phyloP scores from a whole-genome alignment of 2,888 invertebrate species.

The Drepana falcataria region DNA sequence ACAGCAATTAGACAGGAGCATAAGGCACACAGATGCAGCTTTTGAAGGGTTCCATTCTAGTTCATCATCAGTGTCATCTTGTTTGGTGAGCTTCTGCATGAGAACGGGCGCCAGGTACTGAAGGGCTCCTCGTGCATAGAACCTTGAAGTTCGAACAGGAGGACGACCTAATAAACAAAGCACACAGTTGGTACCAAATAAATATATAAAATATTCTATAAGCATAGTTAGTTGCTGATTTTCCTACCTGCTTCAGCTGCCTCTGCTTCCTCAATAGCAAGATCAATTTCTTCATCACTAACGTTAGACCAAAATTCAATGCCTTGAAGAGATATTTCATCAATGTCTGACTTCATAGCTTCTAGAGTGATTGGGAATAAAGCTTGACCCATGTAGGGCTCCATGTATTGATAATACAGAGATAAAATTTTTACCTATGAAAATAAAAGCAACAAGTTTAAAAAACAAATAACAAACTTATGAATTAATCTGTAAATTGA shows the following conservation, averaged over 20 bases:
- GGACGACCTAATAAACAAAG: constrained; percentile 82
- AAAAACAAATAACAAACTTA: neutral
- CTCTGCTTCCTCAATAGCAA: constrained; percentile 95
- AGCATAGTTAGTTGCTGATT: constrained; percentile 1
- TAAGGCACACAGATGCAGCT: constrained; percentile 98
- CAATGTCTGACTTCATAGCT: constrained; percentile 98
- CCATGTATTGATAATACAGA: constrained; percentile 99
- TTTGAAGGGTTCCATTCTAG: constrained; percentile 99
- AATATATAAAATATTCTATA: constrained; percentile 1
- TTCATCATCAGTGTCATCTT: constrained; percentile 98
- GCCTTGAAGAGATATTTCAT: constrained; percentile 97
- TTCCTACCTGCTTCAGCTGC: constrained; percentile 87
- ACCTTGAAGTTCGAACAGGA: constrained; percentile 94
- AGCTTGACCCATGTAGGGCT: constrained; percentile 98
- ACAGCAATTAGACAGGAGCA: constrained; percentile 97
- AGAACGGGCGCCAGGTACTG: constrained; percentile 96
- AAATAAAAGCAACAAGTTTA: constrained; percentile 3
- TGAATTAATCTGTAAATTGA: neutral
- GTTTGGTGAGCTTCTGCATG: constrained; percentile 95
- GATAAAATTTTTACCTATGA: constrained; percentile 92
- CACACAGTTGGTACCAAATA: constrained; percentile 1
- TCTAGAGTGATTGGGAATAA: constrained; percentile 98
- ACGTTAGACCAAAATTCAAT: constrained; percentile 99
- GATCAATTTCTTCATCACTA: constrained; percentile 98
- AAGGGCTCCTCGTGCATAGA: constrained; percentile 98